A percentile compares a stretch with the other conserved stretches of the same genome.
phyloP scores from a whole-genome alignment of 2,113 vertebrate genomes.

The Anolis sagrei region DNA sequence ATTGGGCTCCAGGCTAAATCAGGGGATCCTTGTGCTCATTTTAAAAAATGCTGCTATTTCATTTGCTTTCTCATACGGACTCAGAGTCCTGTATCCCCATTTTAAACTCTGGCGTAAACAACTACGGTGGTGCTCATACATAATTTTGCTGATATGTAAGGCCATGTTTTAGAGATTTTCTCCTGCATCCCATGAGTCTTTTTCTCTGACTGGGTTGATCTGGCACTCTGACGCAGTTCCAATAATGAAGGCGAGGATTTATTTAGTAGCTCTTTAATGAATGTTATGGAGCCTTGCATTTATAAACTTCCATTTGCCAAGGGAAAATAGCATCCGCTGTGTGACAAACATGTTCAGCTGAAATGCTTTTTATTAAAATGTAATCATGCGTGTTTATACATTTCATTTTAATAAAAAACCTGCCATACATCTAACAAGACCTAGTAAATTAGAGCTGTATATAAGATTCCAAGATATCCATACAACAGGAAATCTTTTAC shows the following conservation, averaged over 20 bases:
- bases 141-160: neutral
- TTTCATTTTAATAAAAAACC: neutral
- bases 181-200: neutral
- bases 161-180: constrained; percentile 1
- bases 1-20: too few relatives aligned
- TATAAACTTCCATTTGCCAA: constrained; percentile 30
- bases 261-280: constrained; percentile 43
- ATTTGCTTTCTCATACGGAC: neutral
- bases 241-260: constrained; percentile 6
- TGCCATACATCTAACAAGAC: neutral
- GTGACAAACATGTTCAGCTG: constrained; percentile 33
- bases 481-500: constrained; percentile 50
- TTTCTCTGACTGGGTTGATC: constrained; percentile 15
- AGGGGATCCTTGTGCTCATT: neutral
- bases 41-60: neutral
- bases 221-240: neutral
- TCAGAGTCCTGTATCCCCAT: neutral
- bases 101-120: neutral
- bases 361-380: constrained; percentile 51
- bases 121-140: neutral
- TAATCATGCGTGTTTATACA: constrained; percentile 35
- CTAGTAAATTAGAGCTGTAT: constrained; percentile 26
- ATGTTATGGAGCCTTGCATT: constrained; percentile 27
- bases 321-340: constrained; percentile 20
- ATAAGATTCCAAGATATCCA: constrained; percentile 47